Evolutionary conservation across 2,113 vertebrate genomes (phyloP).

Genomic region (Spizaetus ornatus): DNA sequence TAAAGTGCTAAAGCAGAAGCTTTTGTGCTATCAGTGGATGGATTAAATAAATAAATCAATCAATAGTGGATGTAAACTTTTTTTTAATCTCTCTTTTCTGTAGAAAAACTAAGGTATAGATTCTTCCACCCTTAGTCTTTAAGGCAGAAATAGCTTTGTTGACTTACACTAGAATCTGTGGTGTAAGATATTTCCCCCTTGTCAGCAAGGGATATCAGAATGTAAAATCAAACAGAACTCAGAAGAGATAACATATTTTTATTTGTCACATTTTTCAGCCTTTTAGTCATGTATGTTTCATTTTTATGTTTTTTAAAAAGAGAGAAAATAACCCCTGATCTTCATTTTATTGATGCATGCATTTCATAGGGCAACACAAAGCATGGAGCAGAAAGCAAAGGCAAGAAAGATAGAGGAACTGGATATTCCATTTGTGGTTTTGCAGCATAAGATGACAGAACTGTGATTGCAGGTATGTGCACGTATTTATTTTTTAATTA

Average conservation of each 20-base stretch:
- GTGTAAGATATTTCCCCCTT: background rate
- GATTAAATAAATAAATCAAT: constrained; percentile 58
- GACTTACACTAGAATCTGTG: background rate
- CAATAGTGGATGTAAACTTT: constrained; percentile 42
- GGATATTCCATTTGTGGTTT: background rate
- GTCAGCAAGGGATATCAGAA: background rate
- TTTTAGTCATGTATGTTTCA: background rate
- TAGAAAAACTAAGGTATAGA: background rate
- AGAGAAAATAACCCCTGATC: background rate
- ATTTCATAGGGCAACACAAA: background rate
- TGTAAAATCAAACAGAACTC: background rate
- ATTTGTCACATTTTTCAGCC: background rate
- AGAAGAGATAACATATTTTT: background rate
- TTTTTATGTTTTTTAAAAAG: background rate
- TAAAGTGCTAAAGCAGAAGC: constrained; percentile 53
- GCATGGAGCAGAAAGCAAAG: background rate
- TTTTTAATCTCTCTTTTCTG: background rate
- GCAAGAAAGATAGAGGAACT: background rate
- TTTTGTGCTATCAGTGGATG: constrained; percentile 9
- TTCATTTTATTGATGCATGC: background rate
- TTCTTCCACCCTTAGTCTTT: background rate
- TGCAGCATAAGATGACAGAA: background rate
- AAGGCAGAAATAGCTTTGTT: background rate
- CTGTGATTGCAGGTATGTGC: background rate
- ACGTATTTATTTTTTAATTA: background rate